Conservation (phyloP, 2,113 vertebrate genomes). For the Podarcis cretensis region DNA sequence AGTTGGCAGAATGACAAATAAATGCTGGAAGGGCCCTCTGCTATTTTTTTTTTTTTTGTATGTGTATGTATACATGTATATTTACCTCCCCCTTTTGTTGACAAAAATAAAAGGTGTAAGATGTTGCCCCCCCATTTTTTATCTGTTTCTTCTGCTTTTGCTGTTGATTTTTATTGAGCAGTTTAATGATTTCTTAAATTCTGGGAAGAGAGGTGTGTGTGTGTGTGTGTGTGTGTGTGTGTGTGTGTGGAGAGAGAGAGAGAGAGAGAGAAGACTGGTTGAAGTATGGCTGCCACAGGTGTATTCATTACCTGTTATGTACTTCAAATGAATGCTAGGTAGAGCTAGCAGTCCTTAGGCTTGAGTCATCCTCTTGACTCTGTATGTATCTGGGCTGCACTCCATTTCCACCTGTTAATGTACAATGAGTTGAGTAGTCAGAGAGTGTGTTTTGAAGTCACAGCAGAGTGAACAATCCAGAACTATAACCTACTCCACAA, state of each 20-base stretch:
- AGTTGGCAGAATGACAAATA: conserved; percentile 52
- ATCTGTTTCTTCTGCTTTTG: not conserved
- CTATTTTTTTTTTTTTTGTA: too few relatives aligned
- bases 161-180: not conserved
- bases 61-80: too few relatives aligned
- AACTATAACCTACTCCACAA: not conserved
- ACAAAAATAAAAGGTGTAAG: not conserved
- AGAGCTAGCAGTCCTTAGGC: not conserved
- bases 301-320: not conserved
- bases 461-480: not conserved
- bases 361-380: not conserved
- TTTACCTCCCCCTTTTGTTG: too few relatives aligned
- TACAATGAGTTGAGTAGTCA: not conserved
- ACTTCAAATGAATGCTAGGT: not conserved
- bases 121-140: not conserved
- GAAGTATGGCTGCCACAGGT: not conserved
- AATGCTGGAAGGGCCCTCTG: conserved; percentile 1
- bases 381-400: not conserved
- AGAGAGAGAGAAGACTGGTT: not conserved
- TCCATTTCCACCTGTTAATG: too few relatives aligned
- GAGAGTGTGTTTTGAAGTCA: not conserved
- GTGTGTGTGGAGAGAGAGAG: too few relatives aligned
- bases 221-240: too few relatives aligned
- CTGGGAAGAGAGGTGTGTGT: not conserved
- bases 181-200: not conserved